These are phyloP conservation scores for Boloria selene DNA, from an alignment of 2,888 invertebrate species.

Conservation along the genomic window DNA sequence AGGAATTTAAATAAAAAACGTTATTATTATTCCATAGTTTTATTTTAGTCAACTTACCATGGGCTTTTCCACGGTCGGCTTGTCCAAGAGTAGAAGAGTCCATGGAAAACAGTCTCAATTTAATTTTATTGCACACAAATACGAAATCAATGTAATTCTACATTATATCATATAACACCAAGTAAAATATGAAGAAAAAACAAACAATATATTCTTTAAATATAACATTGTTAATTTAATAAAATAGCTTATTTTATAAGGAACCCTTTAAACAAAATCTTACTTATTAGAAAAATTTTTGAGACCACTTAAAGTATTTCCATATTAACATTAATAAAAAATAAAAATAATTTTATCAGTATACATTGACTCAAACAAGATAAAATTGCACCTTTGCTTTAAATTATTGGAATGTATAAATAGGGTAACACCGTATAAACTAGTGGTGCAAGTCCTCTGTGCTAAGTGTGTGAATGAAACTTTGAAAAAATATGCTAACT, in stretches of 20 bases:
- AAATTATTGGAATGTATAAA: slow-evolving; percentile 34
- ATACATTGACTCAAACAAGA: slow-evolving; percentile 10
- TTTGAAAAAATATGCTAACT: slow-evolving; percentile 20
- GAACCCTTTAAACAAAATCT: neutral
- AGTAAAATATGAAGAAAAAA: slow-evolving; percentile 30
- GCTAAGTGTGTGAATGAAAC: slow-evolving; percentile 18
- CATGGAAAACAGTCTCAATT: slow-evolving; percentile 77
- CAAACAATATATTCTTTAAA: slow-evolving; percentile 29
- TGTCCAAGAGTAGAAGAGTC: slow-evolving; percentile 75
- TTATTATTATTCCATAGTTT: slow-evolving; percentile 55
- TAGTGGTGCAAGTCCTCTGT: slow-evolving; percentile 48
- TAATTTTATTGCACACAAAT: slow-evolving; percentile 63
- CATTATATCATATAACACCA: slow-evolving; percentile 25
- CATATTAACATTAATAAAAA: neutral
- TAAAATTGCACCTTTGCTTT: slow-evolving; percentile 31
- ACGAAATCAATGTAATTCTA: slow-evolving; percentile 42
- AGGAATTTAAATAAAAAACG: slow-evolving; percentile 49
- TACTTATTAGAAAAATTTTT: neutral
- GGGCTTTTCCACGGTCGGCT: slow-evolving; percentile 75
- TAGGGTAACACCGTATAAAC: slow-evolving; percentile 5
- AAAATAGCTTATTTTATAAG: slow-evolving; percentile 16
- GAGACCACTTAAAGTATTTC: slow-evolving; percentile 17
- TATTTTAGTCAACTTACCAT: slow-evolving; percentile 76
- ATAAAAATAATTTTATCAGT: slow-evolving; percentile 9
- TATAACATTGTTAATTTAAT: slow-evolving; percentile 16